Base-by-base conservation (phyloP, 2,113 vertebrate genomes). In the Eolophus roseicapilla region DNA sequence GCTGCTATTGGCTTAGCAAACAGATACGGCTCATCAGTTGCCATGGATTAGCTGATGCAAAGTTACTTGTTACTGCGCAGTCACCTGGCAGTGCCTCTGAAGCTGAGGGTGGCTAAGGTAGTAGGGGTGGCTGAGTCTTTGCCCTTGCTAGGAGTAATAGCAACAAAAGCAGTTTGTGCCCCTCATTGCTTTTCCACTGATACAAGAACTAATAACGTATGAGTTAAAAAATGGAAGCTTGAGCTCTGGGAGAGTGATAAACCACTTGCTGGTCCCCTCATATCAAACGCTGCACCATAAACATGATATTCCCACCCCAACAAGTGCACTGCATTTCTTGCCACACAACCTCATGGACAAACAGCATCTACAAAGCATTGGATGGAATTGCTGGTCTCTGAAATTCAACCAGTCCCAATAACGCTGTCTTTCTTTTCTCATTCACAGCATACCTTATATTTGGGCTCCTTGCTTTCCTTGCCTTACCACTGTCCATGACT, bases 401-500 rank as follows among this genome's bases (percentile, higher is more conserved):
- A 69, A n/a, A 11, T 43, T 68, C 49, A 84, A 31, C 47, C 77
- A 86, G 35, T 15, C 41, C 39, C 8, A n/a, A 9, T 88, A 86
- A 91, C 6, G 0, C 5, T 13, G 15, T 39, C 17, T 75, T 65
- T 73, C 65, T 93, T 93, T 82, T 81, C 68, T 96, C 64, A 28
- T 88, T 88, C 86, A 80, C 95, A 97, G 97, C 95, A 44, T 98
- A 88, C 90, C 96, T 97, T 68, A 68, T 98, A 60, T 96, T 96
- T 67, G 95, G 93, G n/a, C 97, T 98, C 23, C 92, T 97, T 0
- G 64, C 94, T 44, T 97, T 97, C 83, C 95, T 98, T 64, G 97
- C 91, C 29, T 89, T 98, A 76, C 98, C 92, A 4, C 85, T 97
- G 43, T 97, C 97, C 81, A 96, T 97, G 98, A 95, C 97, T 77